phyloP scores from a whole-genome alignment of 2,888 invertebrate genomes.

The Vesta saturnalis region DNA sequence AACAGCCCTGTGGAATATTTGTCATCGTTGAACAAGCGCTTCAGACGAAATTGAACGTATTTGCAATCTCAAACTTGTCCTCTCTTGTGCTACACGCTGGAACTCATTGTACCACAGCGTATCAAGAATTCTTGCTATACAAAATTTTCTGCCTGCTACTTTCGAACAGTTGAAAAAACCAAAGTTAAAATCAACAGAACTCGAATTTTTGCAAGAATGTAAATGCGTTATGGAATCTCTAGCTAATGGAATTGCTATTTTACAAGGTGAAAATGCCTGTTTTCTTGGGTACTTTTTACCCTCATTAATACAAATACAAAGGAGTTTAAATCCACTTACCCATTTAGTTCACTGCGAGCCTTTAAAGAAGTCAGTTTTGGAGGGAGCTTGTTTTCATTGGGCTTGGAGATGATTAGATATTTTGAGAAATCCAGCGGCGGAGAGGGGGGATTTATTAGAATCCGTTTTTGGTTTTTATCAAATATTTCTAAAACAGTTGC shows the following conservation, averaged over 20 bases:
- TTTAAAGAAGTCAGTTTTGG: too few relatives aligned
- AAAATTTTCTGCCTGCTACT: not conserved
- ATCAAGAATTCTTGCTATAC: not conserved
- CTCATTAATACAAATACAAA: slow-evolving; percentile 13
- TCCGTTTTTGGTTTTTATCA: too few relatives aligned
- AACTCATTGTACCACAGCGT: slow-evolving; percentile 18
- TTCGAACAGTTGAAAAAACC: not conserved
- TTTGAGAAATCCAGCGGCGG: too few relatives aligned
- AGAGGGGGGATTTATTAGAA: too few relatives aligned
- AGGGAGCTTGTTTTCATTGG: too few relatives aligned
- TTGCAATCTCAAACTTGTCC: slow-evolving; percentile 4
- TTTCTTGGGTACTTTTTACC: slow-evolving; percentile 14
- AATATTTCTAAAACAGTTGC: too few relatives aligned
- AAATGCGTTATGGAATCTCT: not conserved
- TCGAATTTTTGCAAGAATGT: not conserved
- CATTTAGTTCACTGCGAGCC: not conserved
- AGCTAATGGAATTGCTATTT: slow-evolving; percentile 16
- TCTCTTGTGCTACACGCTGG: slow-evolving; percentile 14
- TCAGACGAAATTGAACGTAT: slow-evolving; percentile 17
- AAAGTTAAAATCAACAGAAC: not conserved
- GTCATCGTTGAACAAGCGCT: slow-evolving; percentile 6
- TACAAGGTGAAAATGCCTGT: slow-evolving; percentile 16
- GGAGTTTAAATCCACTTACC: not conserved
- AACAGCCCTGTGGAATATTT: slow-evolving; percentile 13
- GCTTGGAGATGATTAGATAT: too few relatives aligned